These are phyloP conservation scores for Teleopsis dalmanni DNA, from an alignment of 1,140 invertebrate genomes.

Conservation along the genomic window DNA sequence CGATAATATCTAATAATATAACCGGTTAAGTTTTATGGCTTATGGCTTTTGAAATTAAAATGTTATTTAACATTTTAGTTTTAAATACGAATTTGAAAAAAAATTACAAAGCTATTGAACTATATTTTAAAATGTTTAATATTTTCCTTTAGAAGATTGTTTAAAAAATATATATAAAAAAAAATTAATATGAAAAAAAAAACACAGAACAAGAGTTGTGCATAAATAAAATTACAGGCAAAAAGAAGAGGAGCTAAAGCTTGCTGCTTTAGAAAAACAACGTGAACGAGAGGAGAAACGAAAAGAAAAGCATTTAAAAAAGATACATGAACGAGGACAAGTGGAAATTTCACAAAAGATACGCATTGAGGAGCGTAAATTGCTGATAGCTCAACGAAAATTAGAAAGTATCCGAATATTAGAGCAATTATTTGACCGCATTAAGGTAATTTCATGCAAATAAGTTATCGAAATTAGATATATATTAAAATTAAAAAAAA, in stretches of 20 bases:
- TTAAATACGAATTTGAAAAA: no score
- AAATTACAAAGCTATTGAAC: no score
- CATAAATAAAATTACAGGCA: conserved; percentile 48
- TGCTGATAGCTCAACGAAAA: conserved; percentile 81
- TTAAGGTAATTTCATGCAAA: conserved; percentile 54
- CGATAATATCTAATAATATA: no score
- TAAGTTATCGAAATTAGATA: conserved; percentile 9
- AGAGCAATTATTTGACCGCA: conserved; percentile 81
- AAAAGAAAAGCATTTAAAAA: conserved; percentile 66
- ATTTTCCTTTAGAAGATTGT: no score
- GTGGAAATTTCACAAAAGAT: conserved; percentile 73
- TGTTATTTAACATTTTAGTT: no score
- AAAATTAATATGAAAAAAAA: no score
- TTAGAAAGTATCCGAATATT: conserved; percentile 81
- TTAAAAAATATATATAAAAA: no score
- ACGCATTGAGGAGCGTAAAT: conserved; percentile 73
- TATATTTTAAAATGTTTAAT: no score
- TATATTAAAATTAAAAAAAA: no score
- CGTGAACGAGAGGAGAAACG: conserved; percentile 64
- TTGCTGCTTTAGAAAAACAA: conserved; percentile 55
- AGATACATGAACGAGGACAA: conserved; percentile 64
- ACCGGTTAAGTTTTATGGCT: no score
- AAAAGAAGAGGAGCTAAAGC: conserved; percentile 56
- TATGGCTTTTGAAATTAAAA: no score
- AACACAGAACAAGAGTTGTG: conserved; percentile 9